phyloP scores from a whole-genome alignment of 2,888 invertebrate genomes.

The Pollenia labialis region DNA sequence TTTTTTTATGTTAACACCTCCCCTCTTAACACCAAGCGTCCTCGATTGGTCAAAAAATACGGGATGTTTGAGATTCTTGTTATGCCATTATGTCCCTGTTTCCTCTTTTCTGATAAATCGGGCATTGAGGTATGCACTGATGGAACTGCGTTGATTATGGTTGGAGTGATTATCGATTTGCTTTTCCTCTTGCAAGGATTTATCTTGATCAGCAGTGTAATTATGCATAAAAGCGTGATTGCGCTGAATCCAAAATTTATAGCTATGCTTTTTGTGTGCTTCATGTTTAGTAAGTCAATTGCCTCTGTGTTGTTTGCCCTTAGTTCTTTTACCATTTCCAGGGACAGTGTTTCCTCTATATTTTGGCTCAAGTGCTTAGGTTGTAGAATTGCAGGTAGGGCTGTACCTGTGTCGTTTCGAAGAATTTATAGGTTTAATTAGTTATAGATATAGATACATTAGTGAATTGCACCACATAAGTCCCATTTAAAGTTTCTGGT shows the following conservation, averaged over 20 bases:
- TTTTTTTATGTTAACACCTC: constrained; percentile 6
- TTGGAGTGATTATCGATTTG: neutral
- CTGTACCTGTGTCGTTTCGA: constrained; percentile 4
- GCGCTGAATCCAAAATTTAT: too few species aligned
- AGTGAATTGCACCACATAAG: constrained; percentile 4
- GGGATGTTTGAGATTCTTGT: neutral
- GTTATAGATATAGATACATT: constrained; percentile 2
- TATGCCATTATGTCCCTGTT: neutral
- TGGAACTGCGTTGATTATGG: neutral
- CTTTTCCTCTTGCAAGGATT: neutral
- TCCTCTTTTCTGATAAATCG: neutral
- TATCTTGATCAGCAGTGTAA: neutral
- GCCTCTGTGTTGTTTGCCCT: neutral
- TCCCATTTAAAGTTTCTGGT: constrained; percentile 19
- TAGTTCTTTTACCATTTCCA: constrained; percentile 3
- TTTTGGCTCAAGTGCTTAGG: neutral
- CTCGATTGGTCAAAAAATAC: neutral
- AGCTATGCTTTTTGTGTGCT: neutral
- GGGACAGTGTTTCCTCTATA: constrained; percentile 25
- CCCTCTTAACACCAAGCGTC: neutral
- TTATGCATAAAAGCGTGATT: neutral
- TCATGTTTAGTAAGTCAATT: neutral
- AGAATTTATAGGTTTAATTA: neutral
- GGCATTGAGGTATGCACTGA: neutral
- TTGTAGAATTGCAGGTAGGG: constrained; percentile 33